Evolutionary conservation across 2,797 vertebrate genomes (phyloP), one percentile per base, ranked within the genome.

Genomic region (Syngnathus rostellatus): DNA sequence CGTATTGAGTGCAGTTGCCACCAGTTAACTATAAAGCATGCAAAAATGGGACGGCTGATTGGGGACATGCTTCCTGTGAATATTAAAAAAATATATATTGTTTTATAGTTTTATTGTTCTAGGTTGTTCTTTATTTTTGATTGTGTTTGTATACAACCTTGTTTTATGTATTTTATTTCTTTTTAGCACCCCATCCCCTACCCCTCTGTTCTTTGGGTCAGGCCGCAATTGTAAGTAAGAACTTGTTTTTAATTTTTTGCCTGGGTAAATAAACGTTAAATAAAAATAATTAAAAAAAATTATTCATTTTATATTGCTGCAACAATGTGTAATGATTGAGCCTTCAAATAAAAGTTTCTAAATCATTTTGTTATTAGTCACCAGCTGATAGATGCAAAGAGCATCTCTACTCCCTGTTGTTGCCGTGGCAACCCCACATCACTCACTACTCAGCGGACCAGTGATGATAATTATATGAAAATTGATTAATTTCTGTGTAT

Each of bases 11-110:
- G 21, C 10, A 21, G 55, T 57, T 25, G 46, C 55, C 12, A 37
- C 62, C 60, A 14, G 21, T 61, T 62, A 25, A 62, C 45, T 62
- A 62, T 25, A 45, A 62, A 45, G 21, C 41, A 17, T 14, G 21
- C 21, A 45, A 45, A 62, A 62, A 45, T 62, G n/a, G 60, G 60
- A 43, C 60, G 25, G 60, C 25, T 17, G 41, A 45, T 62, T 25
- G 59, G 59, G 39, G 39, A 61, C 10, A 21, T 25, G n/a, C 59
- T 14, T 61, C 23, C 9, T 5, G 3, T 38, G 7, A 3, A 58
- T 19, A 38, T 62, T n/a, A 14, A 45, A 16, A 31, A 31, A 0
- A 31, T 4, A 31, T 31, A 31, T 0, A 31, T 31, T 31, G 3
- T 31, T 31, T 31, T 0, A 31, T 31, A 31, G 31, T 31, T 31